Evolutionary conservation across 2,888 invertebrate species (phyloP), one percentile per base, ranked within the genome.

Genomic region (Allophyes oxyacanthae): DNA sequence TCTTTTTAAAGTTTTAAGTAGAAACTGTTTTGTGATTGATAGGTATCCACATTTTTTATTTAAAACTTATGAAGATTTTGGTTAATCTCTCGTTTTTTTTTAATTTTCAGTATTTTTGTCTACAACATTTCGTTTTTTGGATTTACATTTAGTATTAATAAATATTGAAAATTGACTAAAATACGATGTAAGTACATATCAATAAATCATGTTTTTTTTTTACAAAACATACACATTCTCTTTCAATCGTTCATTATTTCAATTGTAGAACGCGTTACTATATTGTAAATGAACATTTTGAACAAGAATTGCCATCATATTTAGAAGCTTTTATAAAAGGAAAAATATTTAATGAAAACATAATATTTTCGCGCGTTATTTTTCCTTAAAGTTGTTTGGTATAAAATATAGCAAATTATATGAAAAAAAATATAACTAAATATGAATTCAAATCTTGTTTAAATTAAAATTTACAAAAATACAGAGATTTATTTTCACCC

Each of bases 171-270:
- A 64, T 70, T 55, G 53, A 59, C n/a, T 28, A 69, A 62, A 79
- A 77, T 84, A 75, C 81, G 83, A 79, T 60, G 58, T 78, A 78
- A 84, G 81, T 83, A 87, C 90, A 87, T 88, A 88, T 88, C 86
- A 71, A 56, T 61, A 61, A 62, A 54, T 59, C 69, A 46, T 62
- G 58, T 20, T 44, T 40, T 51, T 13, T 55, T 53, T 26, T 36
- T 20, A 81, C 81, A 74, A 79, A 80, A 80, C 76, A 74, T 81
- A 79, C 71, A 59, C 75, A 78, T 63, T 81, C 75, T 71, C 75
- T 71, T 78, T 66, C 70, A 77, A 79, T 71, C 76, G 75, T 68
- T 76, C 66, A 25, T 64, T 65, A 61, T 57, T 64, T 65, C 42
- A 57, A 50, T 58, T 57, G 58, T 78, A 72, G 66, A 64, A 62